Evolutionary conservation across 2,888 invertebrate genomes (phyloP), one percentile per base, ranked within the genome.

Genomic region (Cancer borealis): DNA sequence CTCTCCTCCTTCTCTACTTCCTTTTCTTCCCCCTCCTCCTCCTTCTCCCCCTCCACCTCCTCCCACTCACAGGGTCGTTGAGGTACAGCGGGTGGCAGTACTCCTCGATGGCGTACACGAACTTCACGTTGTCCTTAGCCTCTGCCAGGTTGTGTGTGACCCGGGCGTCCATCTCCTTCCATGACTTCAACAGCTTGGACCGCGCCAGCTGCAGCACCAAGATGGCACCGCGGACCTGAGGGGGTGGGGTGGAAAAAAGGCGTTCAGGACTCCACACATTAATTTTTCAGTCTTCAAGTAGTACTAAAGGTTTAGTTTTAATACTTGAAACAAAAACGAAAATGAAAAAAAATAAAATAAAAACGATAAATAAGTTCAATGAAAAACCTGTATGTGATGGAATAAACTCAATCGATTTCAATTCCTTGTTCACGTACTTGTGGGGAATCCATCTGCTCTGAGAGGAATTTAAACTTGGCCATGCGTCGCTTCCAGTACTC

Each of bases 401-500:
- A 39, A 39, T 39, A 39, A 39, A 39, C 39, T 39, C 39, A 39
- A 39, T 39, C 39, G 39, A 2, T 39, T 39, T 39, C 39, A 14
- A 84, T 84, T 39, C 12, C 3, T 84, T 73, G 79, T 79, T 73
- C 87, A 88, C 66, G 45, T 96, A 97, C 97, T 96, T 97, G 96
- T 96, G 96, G 96, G 45, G 97, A 97, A 97, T 98, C 98, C 95
- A 98, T 97, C 96, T 98, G 98, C 5, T 98, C 97, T 17, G 98
- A 97, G 0, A 99, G 97, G 96, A 98, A 98, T 8, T 98, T 99
- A 96, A 99, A 99, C 96, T 98, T 98, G 0, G 99, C 99, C 79
- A 98, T 98, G 60, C 99, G 97, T 96, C 98, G 98, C 97, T 99
- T 99, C 99, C 99, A 99, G 96, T 99, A 99, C 96, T 98, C 98